phyloP scores from a whole-genome alignment of 2,888 invertebrate genomes.

The Nebria brevicollis region DNA sequence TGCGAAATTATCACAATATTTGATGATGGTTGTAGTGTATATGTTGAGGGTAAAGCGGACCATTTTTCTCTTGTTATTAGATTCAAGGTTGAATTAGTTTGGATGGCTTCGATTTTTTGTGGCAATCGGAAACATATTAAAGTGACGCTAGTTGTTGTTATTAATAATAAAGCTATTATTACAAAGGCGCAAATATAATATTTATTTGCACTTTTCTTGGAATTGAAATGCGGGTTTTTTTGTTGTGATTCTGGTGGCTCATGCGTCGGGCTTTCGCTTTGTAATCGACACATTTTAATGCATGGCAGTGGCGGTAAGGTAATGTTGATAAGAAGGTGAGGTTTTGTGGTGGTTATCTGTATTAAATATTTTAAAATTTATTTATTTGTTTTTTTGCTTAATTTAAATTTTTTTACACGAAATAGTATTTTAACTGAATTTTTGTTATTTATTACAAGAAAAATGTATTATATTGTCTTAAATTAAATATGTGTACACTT shows the following conservation, averaged over 20 bases:
- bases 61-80: constrained; percentile 27
- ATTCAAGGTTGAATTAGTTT: constrained; percentile 13
- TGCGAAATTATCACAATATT: constrained; percentile 58
- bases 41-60: not conserved
- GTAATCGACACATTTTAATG: constrained; percentile 25
- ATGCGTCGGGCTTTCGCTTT: not conserved
- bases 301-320: not conserved
- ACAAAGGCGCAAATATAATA: constrained; percentile 19
- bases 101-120: not conserved
- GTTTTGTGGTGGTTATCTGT: not conserved
- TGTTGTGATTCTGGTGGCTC: constrained; percentile 15
- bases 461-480: too few relatives aligned
- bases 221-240: constrained; percentile 23
- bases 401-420: too few relatives aligned
- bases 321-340: not conserved
- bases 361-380: too few relatives aligned
- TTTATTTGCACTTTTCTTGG: not conserved
- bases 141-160: not conserved
- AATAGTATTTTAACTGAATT: too few relatives aligned
- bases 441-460: too few relatives aligned
- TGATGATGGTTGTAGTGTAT: constrained; percentile 14
- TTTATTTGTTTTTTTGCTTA: too few relatives aligned
- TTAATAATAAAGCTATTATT: not conserved
- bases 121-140: not conserved
- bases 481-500: too few relatives aligned